phyloP scores from a whole-genome alignment of 2,888 invertebrate species.

The Watsonalla binaria region DNA sequence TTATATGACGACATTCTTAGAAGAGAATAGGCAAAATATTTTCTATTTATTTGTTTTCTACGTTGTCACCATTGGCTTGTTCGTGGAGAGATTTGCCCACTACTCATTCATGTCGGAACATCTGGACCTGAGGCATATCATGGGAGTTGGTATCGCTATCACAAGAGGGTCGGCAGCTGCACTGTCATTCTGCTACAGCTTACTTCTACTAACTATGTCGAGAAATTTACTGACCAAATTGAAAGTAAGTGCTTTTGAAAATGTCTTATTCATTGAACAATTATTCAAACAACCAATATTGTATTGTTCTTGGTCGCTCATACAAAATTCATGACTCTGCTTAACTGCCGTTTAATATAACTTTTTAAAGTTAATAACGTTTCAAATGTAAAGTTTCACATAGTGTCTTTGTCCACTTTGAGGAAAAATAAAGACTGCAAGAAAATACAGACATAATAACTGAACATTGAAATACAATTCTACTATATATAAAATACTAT shows the following conservation, averaged over 20 bases:
- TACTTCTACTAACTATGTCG: slow-evolving; percentile 95
- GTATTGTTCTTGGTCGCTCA: too few relatives aligned
- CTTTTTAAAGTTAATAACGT: too few relatives aligned
- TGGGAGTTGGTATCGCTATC: slow-evolving; percentile 98
- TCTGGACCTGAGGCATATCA: slow-evolving; percentile 95
- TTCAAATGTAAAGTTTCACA: too few relatives aligned
- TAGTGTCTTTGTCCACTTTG: too few relatives aligned
- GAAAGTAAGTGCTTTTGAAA: slow-evolving; percentile 74
- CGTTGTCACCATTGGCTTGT: slow-evolving; percentile 95
- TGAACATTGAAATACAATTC: too few relatives aligned
- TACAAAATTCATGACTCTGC: too few relatives aligned
- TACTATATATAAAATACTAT: too few relatives aligned
- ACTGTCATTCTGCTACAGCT: slow-evolving; percentile 95
- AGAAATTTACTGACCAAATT: slow-evolving; percentile 93
- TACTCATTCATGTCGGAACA: slow-evolving; percentile 98
- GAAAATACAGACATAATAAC: too few relatives aligned
- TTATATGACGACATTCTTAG: slow-evolving; percentile 92
- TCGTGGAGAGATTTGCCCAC: slow-evolving; percentile 96
- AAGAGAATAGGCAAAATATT: slow-evolving; percentile 97
- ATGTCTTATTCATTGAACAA: background rate
- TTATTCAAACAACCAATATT: too few relatives aligned
- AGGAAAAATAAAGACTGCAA: too few relatives aligned
- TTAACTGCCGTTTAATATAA: too few relatives aligned
- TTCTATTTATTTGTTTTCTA: slow-evolving; percentile 97
- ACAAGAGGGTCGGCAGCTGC: slow-evolving; percentile 97